Evolutionary conservation across 2,113 vertebrate genomes (phyloP).

Genomic region (Pterocles gutturalis): DNA sequence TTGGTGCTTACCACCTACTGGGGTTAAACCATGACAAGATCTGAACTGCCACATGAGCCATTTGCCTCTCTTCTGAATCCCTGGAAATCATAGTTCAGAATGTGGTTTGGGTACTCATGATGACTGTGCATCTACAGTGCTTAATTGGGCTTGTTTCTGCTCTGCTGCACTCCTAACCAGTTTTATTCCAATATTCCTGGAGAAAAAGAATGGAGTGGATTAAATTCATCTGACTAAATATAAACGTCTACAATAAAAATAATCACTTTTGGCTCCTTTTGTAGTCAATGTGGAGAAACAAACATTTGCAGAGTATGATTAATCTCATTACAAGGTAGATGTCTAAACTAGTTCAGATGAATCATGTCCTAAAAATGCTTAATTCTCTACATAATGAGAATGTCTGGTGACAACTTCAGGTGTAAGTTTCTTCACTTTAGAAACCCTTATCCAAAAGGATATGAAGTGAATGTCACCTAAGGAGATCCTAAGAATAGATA

Average conservation of each 20-base stretch:
- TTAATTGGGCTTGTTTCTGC: background rate
- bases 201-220: background rate
- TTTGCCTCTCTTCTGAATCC: background rate
- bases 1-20: background rate
- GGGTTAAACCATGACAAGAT: background rate
- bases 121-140: background rate
- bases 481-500: background rate
- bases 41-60: background rate
- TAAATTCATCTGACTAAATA: background rate
- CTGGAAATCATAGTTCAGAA: background rate
- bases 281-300: background rate
- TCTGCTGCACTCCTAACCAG: background rate
- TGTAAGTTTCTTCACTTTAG: background rate
- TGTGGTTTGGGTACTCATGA: background rate
- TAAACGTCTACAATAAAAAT: background rate
- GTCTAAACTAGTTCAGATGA: slow-evolving; percentile 6
- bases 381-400: background rate
- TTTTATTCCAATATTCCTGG: background rate
- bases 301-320: slow-evolving; percentile 13
- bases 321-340: background rate
- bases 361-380: background rate
- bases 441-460: background rate
- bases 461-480: background rate
- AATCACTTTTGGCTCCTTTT: background rate
- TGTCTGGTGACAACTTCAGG: background rate